Evolutionary conservation across 2,888 invertebrate species (phyloP).

Genomic region (Pogonocherus hispidulus): DNA sequence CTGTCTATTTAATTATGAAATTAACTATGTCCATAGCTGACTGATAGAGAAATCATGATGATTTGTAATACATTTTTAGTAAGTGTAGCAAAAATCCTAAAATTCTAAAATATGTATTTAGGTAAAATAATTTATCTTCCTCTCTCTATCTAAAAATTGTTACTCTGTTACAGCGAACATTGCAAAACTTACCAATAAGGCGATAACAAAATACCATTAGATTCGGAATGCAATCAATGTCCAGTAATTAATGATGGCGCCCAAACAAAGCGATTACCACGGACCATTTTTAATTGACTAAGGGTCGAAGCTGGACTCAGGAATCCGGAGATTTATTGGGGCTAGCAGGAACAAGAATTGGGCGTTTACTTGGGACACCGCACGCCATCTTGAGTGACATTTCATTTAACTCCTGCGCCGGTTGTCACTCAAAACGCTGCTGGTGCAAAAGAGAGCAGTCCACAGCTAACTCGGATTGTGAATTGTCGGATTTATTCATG

Average conservation of each 20-base stretch:
- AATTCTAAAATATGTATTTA: too few species aligned
- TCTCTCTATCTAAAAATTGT: too few species aligned
- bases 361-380: conserved; percentile 65
- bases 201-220: background rate
- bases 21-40: too few species aligned
- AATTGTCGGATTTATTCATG: conserved; percentile 60
- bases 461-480: conserved; percentile 30
- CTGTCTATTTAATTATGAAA: too few species aligned
- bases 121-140: too few species aligned
- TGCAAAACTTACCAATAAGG: background rate
- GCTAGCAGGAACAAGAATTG: conserved; percentile 66
- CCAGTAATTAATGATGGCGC: background rate
- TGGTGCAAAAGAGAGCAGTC: conserved; percentile 62
- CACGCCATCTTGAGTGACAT: conserved; percentile 69
- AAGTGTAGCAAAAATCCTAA: too few species aligned
- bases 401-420: conserved; percentile 69
- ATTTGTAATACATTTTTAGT: too few species aligned
- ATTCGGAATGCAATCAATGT: conserved; percentile 15
- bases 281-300: conserved; percentile 54
- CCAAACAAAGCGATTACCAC: conserved; percentile 36
- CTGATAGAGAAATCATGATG: too few species aligned
- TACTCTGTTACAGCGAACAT: background rate
- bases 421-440: conserved; percentile 66
- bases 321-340: conserved; percentile 65
- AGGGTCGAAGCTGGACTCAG: conserved; percentile 42